Base-by-base conservation (phyloP, 2,797 vertebrate species). In the Etheostoma nigrum region DNA sequence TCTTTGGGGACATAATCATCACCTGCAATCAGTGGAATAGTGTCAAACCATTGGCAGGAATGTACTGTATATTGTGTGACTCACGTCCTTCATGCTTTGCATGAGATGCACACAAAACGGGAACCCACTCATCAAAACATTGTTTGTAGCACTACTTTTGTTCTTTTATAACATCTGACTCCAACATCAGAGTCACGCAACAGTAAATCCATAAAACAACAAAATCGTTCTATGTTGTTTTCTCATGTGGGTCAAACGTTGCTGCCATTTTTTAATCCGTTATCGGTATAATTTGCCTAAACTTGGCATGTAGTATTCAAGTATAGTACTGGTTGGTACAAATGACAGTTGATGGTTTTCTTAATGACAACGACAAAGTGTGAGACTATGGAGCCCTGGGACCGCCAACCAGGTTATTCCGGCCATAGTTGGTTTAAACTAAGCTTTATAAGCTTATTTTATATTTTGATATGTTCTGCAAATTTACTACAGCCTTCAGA, bases 1-100 rank as follows among this genome's bases (percentile, higher is more conserved):
- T 72, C 65, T 87, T 75, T 75, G 74, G 78, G 71, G 68, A 18
- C 58, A 57, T 52, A 21, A 72, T 72, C 67, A 64, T 74, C 47
- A 69, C 59, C 67, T 53, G 5, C 64, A 72, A 67, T 78, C 73
- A 77, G 83, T 27, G 18, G 62, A 80, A 72, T 48, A 57, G 81
- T 78, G 72, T 71, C 53, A 86, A 86, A 74, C 63, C 76, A 62
- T 51, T 60, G 74, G 62, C 52, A 72, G 48, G 71, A 82, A 64
- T 36, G 12, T 65, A 13, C 21, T 36, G 12, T 65, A 13, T 25
- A 45, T 52, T 1, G 48, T 69, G 67, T 52, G 47, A 76, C 53
- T 77, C 0, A 4, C 4, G 8, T 61, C 66, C 52, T 54, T 21
- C 5, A 44, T 61, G 44, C 25, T 64, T 65, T 33, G 48, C 61